These are phyloP conservation scores for Neuroterus valhalla DNA, from an alignment of 1,140 invertebrate genomes.

Conservation along the genomic window DNA sequence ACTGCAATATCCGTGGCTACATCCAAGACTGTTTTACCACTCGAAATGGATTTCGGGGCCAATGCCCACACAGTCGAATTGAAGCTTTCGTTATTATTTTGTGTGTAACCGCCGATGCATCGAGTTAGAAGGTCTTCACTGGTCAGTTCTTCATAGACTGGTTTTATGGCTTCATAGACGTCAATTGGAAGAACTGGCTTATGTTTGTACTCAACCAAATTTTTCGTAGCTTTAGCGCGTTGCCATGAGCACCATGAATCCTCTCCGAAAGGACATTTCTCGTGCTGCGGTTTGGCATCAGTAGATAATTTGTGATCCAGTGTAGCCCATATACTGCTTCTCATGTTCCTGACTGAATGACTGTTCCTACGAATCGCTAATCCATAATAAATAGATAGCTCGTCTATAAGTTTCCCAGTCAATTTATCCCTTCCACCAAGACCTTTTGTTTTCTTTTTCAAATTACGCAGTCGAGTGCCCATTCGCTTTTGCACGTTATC, in stretches of 20 bases:
- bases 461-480: slow-evolving; percentile 36
- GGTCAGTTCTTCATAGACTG: slow-evolving; percentile 47
- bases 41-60: slow-evolving; percentile 20
- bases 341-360: slow-evolving; percentile 44
- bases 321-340: slow-evolving; percentile 55
- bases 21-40: slow-evolving; percentile 31
- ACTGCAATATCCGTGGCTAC: slow-evolving; percentile 38
- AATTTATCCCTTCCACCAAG: slow-evolving; percentile 34
- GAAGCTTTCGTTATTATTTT: slow-evolving; percentile 36
- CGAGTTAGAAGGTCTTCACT: slow-evolving; percentile 42
- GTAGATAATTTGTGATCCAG: slow-evolving; percentile 56
- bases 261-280: slow-evolving; percentile 68
- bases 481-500: slow-evolving; percentile 44
- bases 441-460: slow-evolving; percentile 40
- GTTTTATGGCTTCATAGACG: slow-evolving; percentile 37
- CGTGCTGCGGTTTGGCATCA: slow-evolving; percentile 54
- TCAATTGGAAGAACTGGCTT: slow-evolving; percentile 33
- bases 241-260: slow-evolving; percentile 56
- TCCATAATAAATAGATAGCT: slow-evolving; percentile 45
- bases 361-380: slow-evolving; percentile 46
- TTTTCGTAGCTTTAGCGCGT: slow-evolving; percentile 33
- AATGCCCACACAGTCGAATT: slow-evolving; percentile 34
- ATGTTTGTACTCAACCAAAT: slow-evolving; percentile 14
- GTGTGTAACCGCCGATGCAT: slow-evolving; percentile 45
- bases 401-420: slow-evolving; percentile 35